phyloP scores from a whole-genome alignment of 2,797 vertebrate species.

The Kryptolebias ocellatus region DNA sequence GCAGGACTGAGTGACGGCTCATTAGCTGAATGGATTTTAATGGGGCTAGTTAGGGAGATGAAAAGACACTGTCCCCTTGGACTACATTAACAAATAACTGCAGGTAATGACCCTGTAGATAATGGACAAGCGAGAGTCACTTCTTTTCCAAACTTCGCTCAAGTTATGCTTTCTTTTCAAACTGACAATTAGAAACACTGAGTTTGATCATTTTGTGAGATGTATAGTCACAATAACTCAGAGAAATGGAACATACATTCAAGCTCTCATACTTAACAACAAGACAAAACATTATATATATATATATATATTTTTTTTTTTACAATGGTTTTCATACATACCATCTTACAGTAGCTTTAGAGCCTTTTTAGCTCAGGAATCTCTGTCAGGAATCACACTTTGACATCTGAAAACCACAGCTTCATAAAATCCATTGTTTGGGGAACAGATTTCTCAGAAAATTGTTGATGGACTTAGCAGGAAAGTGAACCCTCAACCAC shows the following conservation, averaged over 20 bases:
- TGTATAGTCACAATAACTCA: background rate
- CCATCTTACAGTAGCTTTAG: conserved; percentile 11
- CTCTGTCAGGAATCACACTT: conserved; percentile 43
- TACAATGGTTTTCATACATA: conserved; percentile 1
- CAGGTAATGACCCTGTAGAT: conserved; percentile 70
- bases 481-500: conserved; percentile 22
- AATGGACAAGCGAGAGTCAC: conserved; percentile 41
- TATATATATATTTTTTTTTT: conserved; percentile 8
- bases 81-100: conserved; percentile 64
- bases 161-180: conserved; percentile 11
- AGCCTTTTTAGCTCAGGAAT: conserved; percentile 19
- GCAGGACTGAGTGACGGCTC: conserved; percentile 70
- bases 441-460: conserved; percentile 35
- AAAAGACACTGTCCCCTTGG: conserved; percentile 62
- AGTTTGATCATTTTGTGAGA: conserved; percentile 4
- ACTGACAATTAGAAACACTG: background rate
- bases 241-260: background rate
- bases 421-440: conserved; percentile 47
- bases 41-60: conserved; percentile 76
- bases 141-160: conserved; percentile 19
- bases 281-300: conserved; percentile 7
- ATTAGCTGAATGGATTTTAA: conserved; percentile 79
- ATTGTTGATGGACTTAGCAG: conserved; percentile 21
- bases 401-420: conserved; percentile 28
- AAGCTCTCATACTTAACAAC: conserved; percentile 6